A percentile compares a stretch with the other conserved stretches of the same genome.
Evolutionary conservation across 2,113 vertebrate genomes (phyloP).

Genomic region (Nibea coibor): DNA sequence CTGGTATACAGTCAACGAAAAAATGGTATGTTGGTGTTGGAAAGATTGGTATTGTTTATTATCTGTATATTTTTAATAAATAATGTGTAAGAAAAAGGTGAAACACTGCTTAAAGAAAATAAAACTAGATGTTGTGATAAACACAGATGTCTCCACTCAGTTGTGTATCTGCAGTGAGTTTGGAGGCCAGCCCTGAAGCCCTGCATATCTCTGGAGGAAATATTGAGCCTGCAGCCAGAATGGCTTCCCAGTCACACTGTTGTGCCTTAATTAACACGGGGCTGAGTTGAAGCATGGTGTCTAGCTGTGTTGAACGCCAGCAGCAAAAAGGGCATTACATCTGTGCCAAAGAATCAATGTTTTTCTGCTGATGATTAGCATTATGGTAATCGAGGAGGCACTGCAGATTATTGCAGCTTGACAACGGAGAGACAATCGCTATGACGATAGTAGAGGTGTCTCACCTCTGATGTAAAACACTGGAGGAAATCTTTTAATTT

Average conservation of each 20-base stretch:
- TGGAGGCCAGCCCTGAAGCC: slow-evolving; percentile 36
- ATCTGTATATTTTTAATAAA: slow-evolving; percentile 3
- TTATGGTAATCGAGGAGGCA: slow-evolving; percentile 27
- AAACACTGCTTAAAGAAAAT: neutral
- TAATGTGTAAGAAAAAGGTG: neutral
- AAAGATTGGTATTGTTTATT: neutral
- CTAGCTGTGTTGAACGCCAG: slow-evolving; percentile 37
- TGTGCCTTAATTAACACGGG: slow-evolving; percentile 62
- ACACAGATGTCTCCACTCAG: slow-evolving; percentile 24
- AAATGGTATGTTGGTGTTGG: neutral
- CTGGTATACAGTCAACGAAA: neutral
- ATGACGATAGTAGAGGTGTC: no score
- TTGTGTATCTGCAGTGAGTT: slow-evolving; percentile 15
- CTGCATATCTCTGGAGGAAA: slow-evolving; percentile 39
- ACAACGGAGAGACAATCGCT: neutral
- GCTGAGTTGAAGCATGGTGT: slow-evolving; percentile 28
- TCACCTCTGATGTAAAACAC: no score
- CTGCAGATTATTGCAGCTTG: slow-evolving; percentile 26
- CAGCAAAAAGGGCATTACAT: slow-evolving; percentile 19
- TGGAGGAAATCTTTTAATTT: neutral
- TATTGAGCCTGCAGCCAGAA: slow-evolving; percentile 50
- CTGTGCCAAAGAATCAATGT: slow-evolving; percentile 49
- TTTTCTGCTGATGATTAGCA: slow-evolving; percentile 37
- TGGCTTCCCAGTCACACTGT: slow-evolving; percentile 40
- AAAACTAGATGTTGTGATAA: neutral